Evolutionary conservation across 1,140 invertebrate genomes (phyloP), one percentile per base, ranked within the genome.

Genomic region (Drosophila miranda): DNA sequence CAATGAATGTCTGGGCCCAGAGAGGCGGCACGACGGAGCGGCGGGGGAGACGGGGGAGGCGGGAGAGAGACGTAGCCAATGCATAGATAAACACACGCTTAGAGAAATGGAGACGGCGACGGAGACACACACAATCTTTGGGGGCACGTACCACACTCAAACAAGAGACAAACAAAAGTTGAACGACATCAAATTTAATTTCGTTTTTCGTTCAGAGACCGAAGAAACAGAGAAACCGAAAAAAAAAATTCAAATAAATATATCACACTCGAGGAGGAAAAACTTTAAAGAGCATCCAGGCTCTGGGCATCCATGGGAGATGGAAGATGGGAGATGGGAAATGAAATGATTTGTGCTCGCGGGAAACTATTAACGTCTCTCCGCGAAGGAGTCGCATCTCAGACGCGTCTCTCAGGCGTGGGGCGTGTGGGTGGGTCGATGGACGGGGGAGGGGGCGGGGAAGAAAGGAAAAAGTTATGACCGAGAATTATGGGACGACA

Each of bases 101-200:
- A 30, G 58, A 68, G 58, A 52, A 2, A 30, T 3, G 3, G 9
- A 13, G 34, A 38, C 34, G 11, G 8, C 2, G 8, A 9, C 30
- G 30, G 11, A 11, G 34, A 38, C 34, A 11, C 41, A 19, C 54
- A 53, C 41, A 66, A 62, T 68, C 71, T 67, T 69, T 64, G 50
- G 49, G 56, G 59, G 80, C 80, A 86, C 77, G 80, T 86, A 83
- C 80, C 75, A 78, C 41, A 56, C 54, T 42, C 51, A 57, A 38
- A 34, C 30, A 42, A 59, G 21, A 23, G 30, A 48, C 43, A 53
- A 63, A 63, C 44, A 56, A 76, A 75, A 73, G 81, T 83, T 83
- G 80, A 86, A 83, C 67, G 80, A 83, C 80, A 79, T 80, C 76
- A 84, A 79, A 75, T 70, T 63, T 61, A 64, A 62, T 78, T 62